Conservation (phyloP, 2,797 vertebrate genomes). For the Melanotaenia maccullochi region DNA sequence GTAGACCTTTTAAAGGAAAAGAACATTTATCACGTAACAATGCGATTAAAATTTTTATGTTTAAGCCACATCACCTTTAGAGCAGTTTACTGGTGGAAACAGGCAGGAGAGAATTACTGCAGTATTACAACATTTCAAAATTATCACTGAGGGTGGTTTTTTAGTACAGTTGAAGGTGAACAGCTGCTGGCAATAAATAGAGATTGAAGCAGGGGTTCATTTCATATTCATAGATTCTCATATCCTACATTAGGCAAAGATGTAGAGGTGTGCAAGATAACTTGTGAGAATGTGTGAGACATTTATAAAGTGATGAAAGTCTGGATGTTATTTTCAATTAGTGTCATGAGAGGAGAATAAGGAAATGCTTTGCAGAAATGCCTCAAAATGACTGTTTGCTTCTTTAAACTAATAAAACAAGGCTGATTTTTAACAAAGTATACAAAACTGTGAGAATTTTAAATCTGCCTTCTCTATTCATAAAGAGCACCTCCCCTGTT, state of each 20-base stretch:
- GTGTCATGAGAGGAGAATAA: background rate
- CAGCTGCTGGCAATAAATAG: background rate
- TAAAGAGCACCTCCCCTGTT: background rate
- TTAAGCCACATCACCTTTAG: background rate
- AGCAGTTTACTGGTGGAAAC: background rate
- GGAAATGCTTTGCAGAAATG: background rate
- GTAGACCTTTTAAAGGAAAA: no score
- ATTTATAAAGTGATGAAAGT: background rate
- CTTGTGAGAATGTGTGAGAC: background rate
- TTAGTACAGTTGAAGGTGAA: conserved; percentile 6
- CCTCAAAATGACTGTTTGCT: background rate
- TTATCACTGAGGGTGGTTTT: no score
- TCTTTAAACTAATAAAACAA: background rate
- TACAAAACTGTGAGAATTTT: background rate
- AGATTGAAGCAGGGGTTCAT: conserved; percentile 5
- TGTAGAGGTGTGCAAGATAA: background rate
- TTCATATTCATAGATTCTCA: conserved; percentile 1
- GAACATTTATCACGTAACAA: no score
- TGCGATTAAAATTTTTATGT: background rate
- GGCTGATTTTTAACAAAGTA: no score
- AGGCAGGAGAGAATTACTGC: background rate
- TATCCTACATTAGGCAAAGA: background rate
- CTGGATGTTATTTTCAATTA: background rate
- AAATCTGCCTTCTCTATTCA: background rate
- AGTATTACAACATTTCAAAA: background rate